Percentiles rank a stretch among this genome's conserved stretches.
These are phyloP conservation scores for Ypsolopha scabrella DNA, from an alignment of 2,888 invertebrate genomes.

Conservation along the genomic window DNA sequence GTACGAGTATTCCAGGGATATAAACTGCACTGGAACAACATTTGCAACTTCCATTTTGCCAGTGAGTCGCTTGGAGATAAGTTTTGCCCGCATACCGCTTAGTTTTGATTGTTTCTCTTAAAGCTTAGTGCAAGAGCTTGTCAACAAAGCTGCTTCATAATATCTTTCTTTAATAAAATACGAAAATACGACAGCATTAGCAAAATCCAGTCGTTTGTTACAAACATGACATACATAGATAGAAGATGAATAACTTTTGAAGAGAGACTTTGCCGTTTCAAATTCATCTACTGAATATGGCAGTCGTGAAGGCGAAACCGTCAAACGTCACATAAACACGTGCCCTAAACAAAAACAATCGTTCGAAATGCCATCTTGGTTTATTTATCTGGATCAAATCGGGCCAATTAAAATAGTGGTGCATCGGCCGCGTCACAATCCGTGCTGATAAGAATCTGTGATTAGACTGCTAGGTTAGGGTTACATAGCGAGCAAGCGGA, in stretches of 20 bases:
- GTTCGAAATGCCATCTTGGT: slow-evolving; percentile 1
- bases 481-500: not conserved
- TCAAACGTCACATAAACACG: slow-evolving; percentile 8
- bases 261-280: too few species aligned
- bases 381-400: slow-evolving; percentile 7
- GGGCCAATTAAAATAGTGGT: slow-evolving; percentile 68
- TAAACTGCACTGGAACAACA: too few species aligned
- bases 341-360: slow-evolving; percentile 6
- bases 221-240: not conserved
- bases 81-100: not conserved
- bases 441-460: slow-evolving; percentile 49
- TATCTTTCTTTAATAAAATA: too few species aligned
- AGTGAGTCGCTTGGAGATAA: not conserved
- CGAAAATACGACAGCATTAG: too few species aligned
- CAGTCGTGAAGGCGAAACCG: too few species aligned
- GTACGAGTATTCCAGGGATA: not conserved
- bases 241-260: not conserved
- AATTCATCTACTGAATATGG: too few species aligned
- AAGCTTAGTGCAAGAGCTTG: not conserved
- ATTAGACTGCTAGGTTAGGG: slow-evolving; percentile 11
- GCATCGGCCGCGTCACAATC: slow-evolving; percentile 63
- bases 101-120: not conserved
- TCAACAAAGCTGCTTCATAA: not conserved
- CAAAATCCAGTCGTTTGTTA: too few species aligned
- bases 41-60: not conserved